Evolutionary conservation across 2,797 vertebrate species (phyloP).

Genomic region (Corythornis leucogaster): DNA sequence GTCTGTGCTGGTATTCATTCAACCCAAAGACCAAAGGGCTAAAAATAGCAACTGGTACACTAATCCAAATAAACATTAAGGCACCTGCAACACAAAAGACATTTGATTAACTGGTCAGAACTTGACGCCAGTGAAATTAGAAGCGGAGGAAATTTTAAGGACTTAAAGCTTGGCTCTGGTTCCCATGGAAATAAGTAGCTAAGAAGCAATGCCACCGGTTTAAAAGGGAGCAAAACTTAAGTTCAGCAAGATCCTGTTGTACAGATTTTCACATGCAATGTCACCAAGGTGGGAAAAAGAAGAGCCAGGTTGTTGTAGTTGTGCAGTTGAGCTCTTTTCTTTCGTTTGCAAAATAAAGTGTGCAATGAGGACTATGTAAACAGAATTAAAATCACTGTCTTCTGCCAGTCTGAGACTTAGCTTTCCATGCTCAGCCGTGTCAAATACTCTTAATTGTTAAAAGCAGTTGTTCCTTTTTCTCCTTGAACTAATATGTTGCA

Average conservation of each 20-base stretch:
- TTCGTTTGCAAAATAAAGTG: neutral
- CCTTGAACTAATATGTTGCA: neutral
- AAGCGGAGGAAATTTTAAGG: slow-evolving; percentile 58
- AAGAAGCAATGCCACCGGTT: slow-evolving; percentile 8
- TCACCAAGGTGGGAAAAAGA: neutral
- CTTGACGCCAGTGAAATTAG: slow-evolving; percentile 59
- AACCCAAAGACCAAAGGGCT: slow-evolving; percentile 72
- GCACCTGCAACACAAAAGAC: slow-evolving; percentile 75
- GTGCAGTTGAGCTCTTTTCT: neutral
- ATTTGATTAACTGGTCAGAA: slow-evolving; percentile 78
- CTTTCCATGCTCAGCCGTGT: neutral
- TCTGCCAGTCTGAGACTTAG: neutral
- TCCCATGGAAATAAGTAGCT: slow-evolving; percentile 1
- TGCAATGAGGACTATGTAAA: neutral
- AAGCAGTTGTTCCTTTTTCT: neutral
- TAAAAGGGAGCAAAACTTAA: neutral
- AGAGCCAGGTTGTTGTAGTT: neutral
- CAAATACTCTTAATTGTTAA: neutral
- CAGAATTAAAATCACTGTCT: neutral
- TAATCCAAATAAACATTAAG: slow-evolving; percentile 79
- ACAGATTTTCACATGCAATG: neutral
- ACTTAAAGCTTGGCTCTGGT: slow-evolving; percentile 24
- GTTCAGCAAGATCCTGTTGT: neutral
- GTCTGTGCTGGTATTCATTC: slow-evolving; percentile 68
- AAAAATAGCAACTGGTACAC: slow-evolving; percentile 73